phyloP scores from a whole-genome alignment of 2,113 vertebrate species.

The Neogale vison region DNA sequence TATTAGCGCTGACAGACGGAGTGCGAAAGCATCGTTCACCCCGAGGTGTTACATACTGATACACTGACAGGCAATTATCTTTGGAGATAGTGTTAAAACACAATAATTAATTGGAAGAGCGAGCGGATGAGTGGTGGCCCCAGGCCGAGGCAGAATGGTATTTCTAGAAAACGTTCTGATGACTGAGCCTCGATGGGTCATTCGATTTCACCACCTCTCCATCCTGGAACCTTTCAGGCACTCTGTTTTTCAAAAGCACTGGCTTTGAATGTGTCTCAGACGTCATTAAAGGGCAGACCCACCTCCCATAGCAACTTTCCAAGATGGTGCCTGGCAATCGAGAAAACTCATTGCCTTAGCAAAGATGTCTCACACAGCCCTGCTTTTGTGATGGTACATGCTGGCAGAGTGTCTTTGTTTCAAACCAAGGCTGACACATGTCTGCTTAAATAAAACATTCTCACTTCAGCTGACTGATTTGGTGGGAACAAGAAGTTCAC shows the following conservation, averaged over 20 bases:
- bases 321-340: slow-evolving; percentile 55
- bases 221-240: slow-evolving; percentile 10
- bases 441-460: slow-evolving; percentile 57
- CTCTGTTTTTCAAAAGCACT: slow-evolving; percentile 60
- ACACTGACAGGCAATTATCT: slow-evolving; percentile 89
- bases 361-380: slow-evolving; percentile 42
- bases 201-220: slow-evolving; percentile 45
- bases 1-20: slow-evolving; percentile 79
- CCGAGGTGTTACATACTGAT: slow-evolving; percentile 83
- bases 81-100: slow-evolving; percentile 86
- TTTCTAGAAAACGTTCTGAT: slow-evolving; percentile 72
- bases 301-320: slow-evolving; percentile 58
- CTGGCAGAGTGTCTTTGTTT: slow-evolving; percentile 48
- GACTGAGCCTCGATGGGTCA: slow-evolving; percentile 66
- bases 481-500: slow-evolving; percentile 64
- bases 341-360: not conserved
- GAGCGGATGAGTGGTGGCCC: slow-evolving; percentile 82
- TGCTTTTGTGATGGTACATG: slow-evolving; percentile 20
- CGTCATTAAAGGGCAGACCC: not conserved
- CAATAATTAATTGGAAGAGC: slow-evolving; percentile 88
- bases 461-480: slow-evolving; percentile 55
- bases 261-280: slow-evolving; percentile 49
- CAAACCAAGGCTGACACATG: slow-evolving; percentile 58
- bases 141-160: slow-evolving; percentile 61
- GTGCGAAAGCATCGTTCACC: slow-evolving; percentile 76